Conservation (phyloP, 2,797 vertebrate species). For the Coluber constrictor region DNA sequence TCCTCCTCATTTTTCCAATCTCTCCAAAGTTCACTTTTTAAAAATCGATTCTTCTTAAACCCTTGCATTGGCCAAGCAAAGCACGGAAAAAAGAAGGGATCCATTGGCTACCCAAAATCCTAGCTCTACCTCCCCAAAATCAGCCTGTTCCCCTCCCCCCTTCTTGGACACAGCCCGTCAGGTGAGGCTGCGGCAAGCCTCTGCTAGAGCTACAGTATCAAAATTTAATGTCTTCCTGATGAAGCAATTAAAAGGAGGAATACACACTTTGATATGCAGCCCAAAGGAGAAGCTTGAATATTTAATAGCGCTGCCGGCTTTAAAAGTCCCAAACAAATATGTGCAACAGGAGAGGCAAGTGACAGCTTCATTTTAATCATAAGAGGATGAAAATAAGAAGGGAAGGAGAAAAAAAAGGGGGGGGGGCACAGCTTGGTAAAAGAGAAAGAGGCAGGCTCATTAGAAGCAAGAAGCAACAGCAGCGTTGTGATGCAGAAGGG, state of each 20-base stretch:
- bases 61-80: background rate
- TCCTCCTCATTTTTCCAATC: background rate
- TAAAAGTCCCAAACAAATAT: conserved; percentile 58
- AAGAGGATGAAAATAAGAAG: background rate
- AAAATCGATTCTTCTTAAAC: too few relatives aligned
- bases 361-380: conserved; percentile 59
- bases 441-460: background rate
- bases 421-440: background rate
- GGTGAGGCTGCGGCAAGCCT: conserved; percentile 32
- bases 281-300: conserved; percentile 55
- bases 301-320: conserved; percentile 58
- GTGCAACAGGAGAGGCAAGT: conserved; percentile 39
- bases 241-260: conserved; percentile 61
- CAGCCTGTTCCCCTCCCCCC: background rate
- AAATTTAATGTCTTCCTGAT: conserved; percentile 57
- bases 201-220: conserved; percentile 47
- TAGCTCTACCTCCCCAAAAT: background rate
- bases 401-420: background rate
- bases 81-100: too few relatives aligned
- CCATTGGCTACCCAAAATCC: background rate
- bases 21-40: background rate
- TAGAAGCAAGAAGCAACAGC: background rate
- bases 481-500: background rate
- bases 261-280: conserved; percentile 39
- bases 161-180: conserved; percentile 41